Evolutionary conservation across 2,888 invertebrate genomes (phyloP).

Genomic region (Kryphioiulus occultus): DNA sequence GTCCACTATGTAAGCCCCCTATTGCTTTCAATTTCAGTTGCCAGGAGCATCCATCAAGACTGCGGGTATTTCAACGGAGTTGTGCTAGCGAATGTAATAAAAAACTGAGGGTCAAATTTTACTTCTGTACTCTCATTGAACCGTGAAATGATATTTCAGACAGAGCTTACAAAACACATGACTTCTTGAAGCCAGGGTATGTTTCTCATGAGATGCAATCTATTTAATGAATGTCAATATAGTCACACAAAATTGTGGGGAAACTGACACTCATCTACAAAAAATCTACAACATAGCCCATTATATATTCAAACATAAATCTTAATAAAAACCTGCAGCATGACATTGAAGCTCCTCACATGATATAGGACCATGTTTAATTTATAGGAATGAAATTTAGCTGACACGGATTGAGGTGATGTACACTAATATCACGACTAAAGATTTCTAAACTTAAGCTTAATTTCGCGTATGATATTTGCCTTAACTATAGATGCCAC

Average conservation of each 20-base stretch:
- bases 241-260: too few species aligned
- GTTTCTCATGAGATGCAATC: too few species aligned
- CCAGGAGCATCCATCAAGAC: neutral
- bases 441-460: too few species aligned
- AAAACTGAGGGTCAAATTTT: neutral
- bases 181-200: neutral
- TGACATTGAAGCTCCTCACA: too few species aligned
- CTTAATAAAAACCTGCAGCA: too few species aligned
- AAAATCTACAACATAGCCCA: too few species aligned
- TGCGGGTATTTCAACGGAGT: neutral
- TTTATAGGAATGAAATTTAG: too few species aligned
- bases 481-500: too few species aligned
- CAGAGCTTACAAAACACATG: neutral
- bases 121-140: neutral
- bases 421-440: too few species aligned
- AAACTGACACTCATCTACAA: neutral
- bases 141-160: neutral
- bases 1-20: slow-evolving; percentile 15
- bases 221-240: neutral
- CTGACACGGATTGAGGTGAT: too few species aligned
- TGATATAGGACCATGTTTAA: too few species aligned
- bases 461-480: too few species aligned
- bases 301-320: neutral
- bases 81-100: neutral
- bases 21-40: neutral